Evolutionary conservation across 2,113 vertebrate genomes (phyloP).

Genomic region (Petrocephalus microphthalmus): DNA sequence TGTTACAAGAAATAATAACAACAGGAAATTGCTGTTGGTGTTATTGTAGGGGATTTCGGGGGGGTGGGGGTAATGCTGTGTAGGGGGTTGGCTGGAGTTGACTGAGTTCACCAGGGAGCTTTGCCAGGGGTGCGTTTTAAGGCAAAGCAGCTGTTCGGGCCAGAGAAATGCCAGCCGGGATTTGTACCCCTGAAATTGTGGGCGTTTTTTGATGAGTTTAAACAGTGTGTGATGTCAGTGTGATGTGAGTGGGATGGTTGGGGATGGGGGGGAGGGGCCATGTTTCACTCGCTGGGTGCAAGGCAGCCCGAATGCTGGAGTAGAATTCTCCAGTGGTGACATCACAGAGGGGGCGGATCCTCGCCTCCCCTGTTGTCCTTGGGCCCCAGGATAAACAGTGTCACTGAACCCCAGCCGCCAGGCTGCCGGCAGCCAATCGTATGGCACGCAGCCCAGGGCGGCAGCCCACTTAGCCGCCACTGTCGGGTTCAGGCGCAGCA

Average conservation of each 20-base stretch:
- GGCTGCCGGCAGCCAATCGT: not conserved
- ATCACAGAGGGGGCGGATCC: not conserved
- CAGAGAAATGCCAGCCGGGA: not conserved
- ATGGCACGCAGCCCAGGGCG: not conserved
- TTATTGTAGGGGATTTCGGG: not conserved
- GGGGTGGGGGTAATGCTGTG: not conserved
- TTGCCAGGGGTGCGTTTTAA: not conserved
- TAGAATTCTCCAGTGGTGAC: not conserved
- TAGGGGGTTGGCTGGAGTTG: not conserved
- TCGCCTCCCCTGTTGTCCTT: not conserved
- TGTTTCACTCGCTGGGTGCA: not conserved
- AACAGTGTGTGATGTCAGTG: not conserved
- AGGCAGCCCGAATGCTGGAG: not conserved
- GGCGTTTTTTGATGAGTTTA: not conserved
- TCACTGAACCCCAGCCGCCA: not conserved
- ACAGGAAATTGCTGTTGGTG: slow-evolving; percentile 12
- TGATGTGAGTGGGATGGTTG: not conserved
- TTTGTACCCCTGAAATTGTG: not conserved
- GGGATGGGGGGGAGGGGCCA: not conserved
- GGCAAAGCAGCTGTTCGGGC: not conserved
- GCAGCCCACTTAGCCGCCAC: not conserved
- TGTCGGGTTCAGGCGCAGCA: not conserved
- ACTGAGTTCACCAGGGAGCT: not conserved
- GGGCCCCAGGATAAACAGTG: slow-evolving; percentile 9
- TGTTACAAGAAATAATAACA: not conserved